Evolutionary conservation across 2,113 vertebrate genomes (phyloP), one percentile per base, ranked within the genome.

Genomic region (Rhinoderma darwinii): DNA sequence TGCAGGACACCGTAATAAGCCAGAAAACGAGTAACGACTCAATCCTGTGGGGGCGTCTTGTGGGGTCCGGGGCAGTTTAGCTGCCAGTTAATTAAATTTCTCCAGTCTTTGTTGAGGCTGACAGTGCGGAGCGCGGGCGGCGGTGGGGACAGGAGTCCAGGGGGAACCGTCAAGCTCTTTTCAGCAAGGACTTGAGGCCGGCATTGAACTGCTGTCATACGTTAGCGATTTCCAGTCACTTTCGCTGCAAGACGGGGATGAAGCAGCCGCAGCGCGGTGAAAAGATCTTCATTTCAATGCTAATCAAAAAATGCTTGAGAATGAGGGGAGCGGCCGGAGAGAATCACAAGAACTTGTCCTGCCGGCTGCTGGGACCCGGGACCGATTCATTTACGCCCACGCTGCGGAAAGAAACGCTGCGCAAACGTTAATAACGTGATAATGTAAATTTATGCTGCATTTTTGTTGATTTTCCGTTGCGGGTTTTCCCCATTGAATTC

Each of bases 251-350:
- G 51, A 44, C 18, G 72, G 54, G 17, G 2, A 63, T 5, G 73
- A 20, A 76, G 15, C 22, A 12, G n/a, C 37, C 37, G 11, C 72
- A n/a, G 22, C 25, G 59, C 76, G 83, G 50, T 76, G 83, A 61
- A 61, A 84, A 66, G 83, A 73, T 77, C 83, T 84, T 84, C 30
- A 83, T 83, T 83, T 83, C 81, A 83, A 83, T 83, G 81, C 81
- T 83, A 83, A 82, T 82, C 30, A 81, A 74, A 81, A 51, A 30
- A 20, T 14, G 61, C 32, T 70, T 63, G 12, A 27, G 59, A 37
- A 70, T 63, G 32, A 18, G 37, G 27, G 39, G 56, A 82, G 10
- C 43, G 27, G 15, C 74, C 3, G 25, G 61, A 12, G 27, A 25
- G 14, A 47, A 70, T 5, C 12, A 54, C 11, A 32, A 27, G 47